Evolutionary conservation across 2,797 vertebrate species (phyloP).

Genomic region (Ficedula albicollis): DNA sequence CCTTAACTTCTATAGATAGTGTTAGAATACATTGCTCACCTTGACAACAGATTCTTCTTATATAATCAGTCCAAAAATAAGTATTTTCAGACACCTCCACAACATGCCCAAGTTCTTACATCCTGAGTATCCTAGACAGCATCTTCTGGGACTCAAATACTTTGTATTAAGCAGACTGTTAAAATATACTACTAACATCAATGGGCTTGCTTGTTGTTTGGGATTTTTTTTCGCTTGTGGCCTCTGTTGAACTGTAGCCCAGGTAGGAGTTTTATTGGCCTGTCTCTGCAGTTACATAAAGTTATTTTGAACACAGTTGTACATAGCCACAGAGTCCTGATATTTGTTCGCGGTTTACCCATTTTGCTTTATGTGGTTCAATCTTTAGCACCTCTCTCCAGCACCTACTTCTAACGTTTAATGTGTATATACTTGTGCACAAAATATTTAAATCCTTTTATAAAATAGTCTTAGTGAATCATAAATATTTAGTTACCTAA

Average conservation of each 20-base stretch:
- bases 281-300: background rate
- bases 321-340: background rate
- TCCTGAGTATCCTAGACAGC: background rate
- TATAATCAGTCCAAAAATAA: slow-evolving; percentile 20
- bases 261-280: background rate
- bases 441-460: slow-evolving; percentile 37
- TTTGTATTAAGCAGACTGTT: background rate
- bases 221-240: rapidly evolving
- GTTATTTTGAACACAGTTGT: background rate
- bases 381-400: background rate
- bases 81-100: background rate
- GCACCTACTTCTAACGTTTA: background rate
- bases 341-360: slow-evolving; percentile 7
- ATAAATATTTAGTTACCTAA: background rate
- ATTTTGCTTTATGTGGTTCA: background rate
- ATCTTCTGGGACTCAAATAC: background rate
- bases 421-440: rapidly evolving
- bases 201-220: background rate
- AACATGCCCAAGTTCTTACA: background rate
- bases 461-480: slow-evolving; percentile 15
- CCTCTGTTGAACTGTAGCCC: background rate
- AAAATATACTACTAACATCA: background rate
- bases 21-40: background rate
- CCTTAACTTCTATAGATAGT: background rate
- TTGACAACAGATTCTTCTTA: slow-evolving; percentile 38